phyloP scores from a whole-genome alignment of 30 jellyfish, hydroid and myxozoan genomes.

The Sanderia malayensis region DNA sequence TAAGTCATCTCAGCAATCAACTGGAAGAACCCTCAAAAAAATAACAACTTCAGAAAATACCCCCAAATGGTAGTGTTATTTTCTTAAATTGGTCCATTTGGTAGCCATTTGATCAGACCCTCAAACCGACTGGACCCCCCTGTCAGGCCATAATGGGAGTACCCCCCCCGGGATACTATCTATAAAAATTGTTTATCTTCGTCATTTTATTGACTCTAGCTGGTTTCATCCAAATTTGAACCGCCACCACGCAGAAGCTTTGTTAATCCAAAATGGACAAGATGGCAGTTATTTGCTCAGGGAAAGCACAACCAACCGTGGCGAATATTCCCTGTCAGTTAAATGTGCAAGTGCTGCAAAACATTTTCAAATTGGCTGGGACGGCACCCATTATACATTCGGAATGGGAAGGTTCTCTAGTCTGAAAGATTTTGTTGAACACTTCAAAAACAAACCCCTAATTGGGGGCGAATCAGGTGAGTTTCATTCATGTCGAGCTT shows the following conservation, averaged over 20 bases:
- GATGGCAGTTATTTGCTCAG: slow-evolving; percentile 94
- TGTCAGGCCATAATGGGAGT: too few relatives aligned
- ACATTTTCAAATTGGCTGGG: slow-evolving; percentile 95
- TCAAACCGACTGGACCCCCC: too few relatives aligned
- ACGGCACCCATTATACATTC: slow-evolving; percentile 82
- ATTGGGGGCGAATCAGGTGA: slow-evolving; percentile 95
- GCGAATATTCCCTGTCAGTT: slow-evolving; percentile 87
- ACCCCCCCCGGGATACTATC: too few relatives aligned
- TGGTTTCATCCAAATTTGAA: slow-evolving; percentile 97
- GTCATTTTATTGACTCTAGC: too few relatives aligned
- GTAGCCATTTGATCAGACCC: too few relatives aligned
- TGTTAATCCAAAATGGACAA: slow-evolving; percentile 87
- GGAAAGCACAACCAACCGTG: slow-evolving; percentile 77
- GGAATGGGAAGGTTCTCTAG: slow-evolving; percentile 95
- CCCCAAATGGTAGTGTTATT: too few relatives aligned
- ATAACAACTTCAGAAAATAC: too few relatives aligned
- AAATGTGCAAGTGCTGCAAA: slow-evolving; percentile 91
- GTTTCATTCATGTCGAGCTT: too few relatives aligned
- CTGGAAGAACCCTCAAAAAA: too few relatives aligned
- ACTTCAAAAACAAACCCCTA: slow-evolving; percentile 81
- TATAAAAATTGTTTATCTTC: too few relatives aligned
- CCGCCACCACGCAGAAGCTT: slow-evolving; percentile 98
- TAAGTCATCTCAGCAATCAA: too few relatives aligned
- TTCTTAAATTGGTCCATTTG: too few relatives aligned
- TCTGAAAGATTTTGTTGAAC: slow-evolving; percentile 78